A percentile compares a stretch with the other conserved stretches of the same genome.
Conservation (phyloP, 2,888 invertebrate species). For the Platypus cylindrus region DNA sequence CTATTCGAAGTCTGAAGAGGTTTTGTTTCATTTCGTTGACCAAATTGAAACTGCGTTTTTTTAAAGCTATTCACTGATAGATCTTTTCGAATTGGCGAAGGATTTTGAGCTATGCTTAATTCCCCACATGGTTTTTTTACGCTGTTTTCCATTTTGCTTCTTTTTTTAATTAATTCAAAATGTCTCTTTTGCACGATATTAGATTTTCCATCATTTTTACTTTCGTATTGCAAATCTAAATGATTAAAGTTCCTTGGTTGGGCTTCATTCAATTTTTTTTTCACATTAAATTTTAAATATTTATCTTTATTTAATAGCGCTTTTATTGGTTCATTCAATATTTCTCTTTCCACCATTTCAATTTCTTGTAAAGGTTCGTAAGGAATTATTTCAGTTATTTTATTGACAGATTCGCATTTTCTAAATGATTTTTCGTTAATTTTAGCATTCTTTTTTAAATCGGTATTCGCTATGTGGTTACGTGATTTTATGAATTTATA, state of each 20-base stretch:
- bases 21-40: no score
- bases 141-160: slow-evolving; percentile 7
- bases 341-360: slow-evolving; percentile 11
- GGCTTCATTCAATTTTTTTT: slow-evolving; percentile 2
- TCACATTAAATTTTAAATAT: slow-evolving; percentile 5
- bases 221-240: slow-evolving; percentile 2
- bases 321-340: slow-evolving; percentile 12
- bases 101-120: no score
- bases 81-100: no score
- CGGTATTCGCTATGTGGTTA: slow-evolving; percentile 2
- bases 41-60: no score
- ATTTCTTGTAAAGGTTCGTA: slow-evolving; percentile 12
- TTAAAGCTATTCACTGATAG: no score
- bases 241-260: slow-evolving; percentile 4
- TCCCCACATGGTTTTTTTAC: slow-evolving; percentile 7
- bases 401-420: slow-evolving; percentile 12
- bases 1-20: no score
- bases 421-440: slow-evolving; percentile 11
- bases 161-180: no score
- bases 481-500: slow-evolving; percentile 16
- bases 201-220: no score
- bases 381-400: slow-evolving; percentile 6
- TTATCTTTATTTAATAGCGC: slow-evolving; percentile 4
- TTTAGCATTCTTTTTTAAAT: slow-evolving; percentile 7
- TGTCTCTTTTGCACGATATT: no score